These are phyloP conservation scores for Eilema griseolum DNA, from an alignment of 2,888 invertebrate genomes.

Conservation along the genomic window DNA sequence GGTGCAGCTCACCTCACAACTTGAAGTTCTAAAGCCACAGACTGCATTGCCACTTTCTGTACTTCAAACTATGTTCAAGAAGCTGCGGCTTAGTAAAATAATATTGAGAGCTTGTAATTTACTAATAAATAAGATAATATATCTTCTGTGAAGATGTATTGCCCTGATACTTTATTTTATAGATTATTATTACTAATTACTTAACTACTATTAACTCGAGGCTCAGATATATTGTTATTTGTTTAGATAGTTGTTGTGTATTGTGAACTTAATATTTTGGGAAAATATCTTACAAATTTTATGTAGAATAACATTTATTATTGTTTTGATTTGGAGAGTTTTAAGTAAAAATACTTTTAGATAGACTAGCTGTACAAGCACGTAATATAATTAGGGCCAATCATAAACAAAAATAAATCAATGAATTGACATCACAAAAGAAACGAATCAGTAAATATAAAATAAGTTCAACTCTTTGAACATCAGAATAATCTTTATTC, in stretches of 20 bases:
- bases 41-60: background rate
- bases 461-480: background rate
- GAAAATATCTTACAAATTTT: background rate
- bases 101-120: slow-evolving; percentile 43
- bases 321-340: slow-evolving; percentile 7
- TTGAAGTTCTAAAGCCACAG: no score
- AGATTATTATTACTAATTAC: slow-evolving; percentile 51
- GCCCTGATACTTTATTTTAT: slow-evolving; percentile 40
- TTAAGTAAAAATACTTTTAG: background rate
- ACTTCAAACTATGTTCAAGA: slow-evolving; percentile 6
- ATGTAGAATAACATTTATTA: background rate
- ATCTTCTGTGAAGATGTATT: slow-evolving; percentile 69
- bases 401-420: background rate
- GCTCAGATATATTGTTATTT: slow-evolving; percentile 52
- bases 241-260: slow-evolving; percentile 35
- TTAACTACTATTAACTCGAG: slow-evolving; percentile 65
- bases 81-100: slow-evolving; percentile 37
- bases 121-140: slow-evolving; percentile 56
- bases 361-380: background rate
- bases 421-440: background rate
- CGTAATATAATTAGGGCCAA: background rate
- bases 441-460: no score
- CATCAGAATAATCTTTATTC: background rate
- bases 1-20: background rate
- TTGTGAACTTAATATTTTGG: slow-evolving; percentile 6